Conservation (phyloP, 2,888 invertebrate species). For the Dryococelus australis region DNA sequence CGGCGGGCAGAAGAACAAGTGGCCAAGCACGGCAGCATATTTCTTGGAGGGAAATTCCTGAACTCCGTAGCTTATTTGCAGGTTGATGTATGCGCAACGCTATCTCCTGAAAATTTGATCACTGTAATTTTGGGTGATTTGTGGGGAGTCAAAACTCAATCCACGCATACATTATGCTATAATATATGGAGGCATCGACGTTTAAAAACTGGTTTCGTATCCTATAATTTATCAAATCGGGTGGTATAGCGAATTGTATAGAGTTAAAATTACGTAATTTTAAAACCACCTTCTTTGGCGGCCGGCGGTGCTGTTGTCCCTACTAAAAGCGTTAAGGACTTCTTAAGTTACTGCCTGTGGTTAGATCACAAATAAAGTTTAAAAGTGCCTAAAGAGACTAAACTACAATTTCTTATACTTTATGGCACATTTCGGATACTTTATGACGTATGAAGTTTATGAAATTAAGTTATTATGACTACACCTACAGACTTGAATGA, state of each 20-base stretch:
- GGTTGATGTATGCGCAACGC: neutral
- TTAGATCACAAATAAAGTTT: neutral
- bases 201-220: constrained; percentile 1
- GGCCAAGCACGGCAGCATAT: neutral
- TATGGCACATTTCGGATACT: neutral
- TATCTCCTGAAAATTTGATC: neutral
- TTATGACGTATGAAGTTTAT: neutral
- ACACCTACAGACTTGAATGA: neutral
- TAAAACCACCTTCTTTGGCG: neutral
- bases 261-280: neutral
- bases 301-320: neutral
- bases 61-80: neutral
- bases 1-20: neutral
- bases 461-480: neutral
- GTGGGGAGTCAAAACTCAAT: neutral
- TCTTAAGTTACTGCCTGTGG: neutral
- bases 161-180: neutral
- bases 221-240: neutral
- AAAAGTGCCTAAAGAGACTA: neutral
- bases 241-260: constrained; percentile 8
- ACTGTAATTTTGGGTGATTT: constrained; percentile 8
- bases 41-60: neutral
- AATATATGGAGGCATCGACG: neutral
- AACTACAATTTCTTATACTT: neutral
- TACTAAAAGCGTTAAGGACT: neutral